Evolutionary conservation across 2,113 vertebrate genomes (phyloP).

Genomic region (Diphyllodes magnificus): DNA sequence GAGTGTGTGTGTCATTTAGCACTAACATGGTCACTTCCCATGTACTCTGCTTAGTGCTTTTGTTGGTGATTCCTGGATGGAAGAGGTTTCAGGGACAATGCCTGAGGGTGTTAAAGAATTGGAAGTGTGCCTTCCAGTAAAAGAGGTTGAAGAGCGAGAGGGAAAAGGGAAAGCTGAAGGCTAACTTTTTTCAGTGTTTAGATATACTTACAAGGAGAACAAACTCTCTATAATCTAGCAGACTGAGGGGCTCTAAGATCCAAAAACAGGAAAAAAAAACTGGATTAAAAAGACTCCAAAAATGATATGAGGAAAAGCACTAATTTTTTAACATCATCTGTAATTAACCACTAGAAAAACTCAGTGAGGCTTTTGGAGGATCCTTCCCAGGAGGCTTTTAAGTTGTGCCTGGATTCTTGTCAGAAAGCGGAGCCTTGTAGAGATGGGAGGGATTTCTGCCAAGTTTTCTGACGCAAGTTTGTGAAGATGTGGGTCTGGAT

Average conservation of each 20-base stretch:
- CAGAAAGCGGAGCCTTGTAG: background rate
- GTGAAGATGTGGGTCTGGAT: background rate
- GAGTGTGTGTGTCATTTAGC: background rate
- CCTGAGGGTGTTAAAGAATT: background rate
- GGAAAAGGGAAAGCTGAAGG: background rate
- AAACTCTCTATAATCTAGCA: background rate
- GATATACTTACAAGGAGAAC: background rate
- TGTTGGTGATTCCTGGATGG: constrained; percentile 16
- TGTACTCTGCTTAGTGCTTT: constrained; percentile 1
- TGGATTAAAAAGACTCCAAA: accelerated
- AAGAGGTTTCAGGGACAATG: constrained; percentile 16
- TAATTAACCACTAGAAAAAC: background rate
- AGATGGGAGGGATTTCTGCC: background rate
- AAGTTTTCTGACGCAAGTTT: background rate
- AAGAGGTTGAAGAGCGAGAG: background rate
- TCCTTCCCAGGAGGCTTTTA: background rate
- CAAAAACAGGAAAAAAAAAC: background rate
- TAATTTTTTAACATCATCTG: background rate
- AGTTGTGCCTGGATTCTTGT: background rate
- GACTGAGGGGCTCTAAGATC: background rate
- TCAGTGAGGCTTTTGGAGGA: background rate
- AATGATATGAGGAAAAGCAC: background rate
- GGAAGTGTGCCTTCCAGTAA: constrained; percentile 12
- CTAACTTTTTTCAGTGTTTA: background rate
- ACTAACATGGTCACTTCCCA: background rate